Evolutionary conservation across 2,797 vertebrate genomes (phyloP).

Genomic region (Acipenser ruthenus): DNA sequence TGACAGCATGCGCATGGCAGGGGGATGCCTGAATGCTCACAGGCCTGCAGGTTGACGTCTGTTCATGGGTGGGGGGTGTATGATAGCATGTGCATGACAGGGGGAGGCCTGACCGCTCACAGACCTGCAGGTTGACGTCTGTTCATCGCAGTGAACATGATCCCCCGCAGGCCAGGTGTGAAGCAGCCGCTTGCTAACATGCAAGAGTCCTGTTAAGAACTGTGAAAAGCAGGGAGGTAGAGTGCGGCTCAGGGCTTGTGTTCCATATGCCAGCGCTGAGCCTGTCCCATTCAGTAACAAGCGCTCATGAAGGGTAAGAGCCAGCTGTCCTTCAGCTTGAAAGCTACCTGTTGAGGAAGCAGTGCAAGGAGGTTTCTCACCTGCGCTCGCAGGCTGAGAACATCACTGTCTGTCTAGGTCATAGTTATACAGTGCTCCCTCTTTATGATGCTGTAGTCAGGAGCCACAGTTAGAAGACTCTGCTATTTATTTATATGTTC

Average conservation of each 20-base stretch:
- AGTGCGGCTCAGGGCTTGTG: background rate
- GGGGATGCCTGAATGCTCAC: constrained; percentile 6
- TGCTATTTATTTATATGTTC: too few relatives aligned
- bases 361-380: too few relatives aligned
- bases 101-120: constrained; percentile 6
- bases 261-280: constrained; percentile 10
- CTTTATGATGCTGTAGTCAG: too few relatives aligned
- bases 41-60: constrained; percentile 21
- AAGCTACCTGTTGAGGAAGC: too few relatives aligned
- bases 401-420: too few relatives aligned
- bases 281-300: constrained; percentile 21
- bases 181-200: constrained; percentile 9
- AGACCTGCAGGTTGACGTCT: constrained; percentile 21
- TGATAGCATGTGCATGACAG: constrained; percentile 30
- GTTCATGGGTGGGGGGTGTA: constrained; percentile 14
- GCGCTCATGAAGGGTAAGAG: constrained; percentile 1
- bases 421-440: too few relatives aligned
- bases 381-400: too few relatives aligned
- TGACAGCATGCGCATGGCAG: constrained; percentile 30
- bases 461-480: too few relatives aligned
- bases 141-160: constrained; percentile 32
- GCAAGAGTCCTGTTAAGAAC: constrained; percentile 7
- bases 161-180: constrained; percentile 13
- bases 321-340: constrained; percentile 14
- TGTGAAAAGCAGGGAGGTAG: background rate